Evolutionary conservation across 2,113 vertebrate genomes (phyloP).

Genomic region (Oceanites oceanicus): DNA sequence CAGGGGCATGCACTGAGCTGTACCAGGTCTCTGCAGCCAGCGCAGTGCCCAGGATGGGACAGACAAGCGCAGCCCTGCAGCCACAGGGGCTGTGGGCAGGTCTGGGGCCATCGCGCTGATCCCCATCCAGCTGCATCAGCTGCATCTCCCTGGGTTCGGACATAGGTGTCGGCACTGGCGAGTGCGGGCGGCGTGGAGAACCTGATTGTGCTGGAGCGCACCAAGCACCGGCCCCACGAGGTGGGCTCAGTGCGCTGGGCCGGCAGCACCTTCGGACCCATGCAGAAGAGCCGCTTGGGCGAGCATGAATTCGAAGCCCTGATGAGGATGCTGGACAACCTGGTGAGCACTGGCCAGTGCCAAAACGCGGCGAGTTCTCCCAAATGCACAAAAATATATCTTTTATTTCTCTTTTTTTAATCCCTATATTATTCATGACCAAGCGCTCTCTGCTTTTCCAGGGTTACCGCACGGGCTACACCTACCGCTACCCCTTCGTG

Average conservation of each 20-base stretch:
- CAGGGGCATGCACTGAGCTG: no score
- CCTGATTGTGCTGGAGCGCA: slow-evolving; percentile 88
- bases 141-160: neutral
- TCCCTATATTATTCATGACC: fast-evolving
- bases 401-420: neutral
- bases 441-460: neutral
- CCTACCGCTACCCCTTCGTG: slow-evolving; percentile 92
- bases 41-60: no score
- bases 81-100: fast-evolving
- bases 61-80: neutral
- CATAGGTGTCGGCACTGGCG: slow-evolving; percentile 88
- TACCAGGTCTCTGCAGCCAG: no score
- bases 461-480: slow-evolving; percentile 94
- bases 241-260: slow-evolving; percentile 89
- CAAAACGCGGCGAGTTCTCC: fast-evolving
- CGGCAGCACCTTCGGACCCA: slow-evolving; percentile 90
- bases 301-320: slow-evolving; percentile 97
- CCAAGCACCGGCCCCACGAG: slow-evolving; percentile 80
- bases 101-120: fast-evolving
- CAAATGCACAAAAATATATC: fast-evolving
- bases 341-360: slow-evolving; percentile 57
- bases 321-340: slow-evolving; percentile 97
- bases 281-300: slow-evolving; percentile 92
- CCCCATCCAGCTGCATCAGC: fast-evolving
- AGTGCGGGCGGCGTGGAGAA: slow-evolving; percentile 85